phyloP scores from a whole-genome alignment of 2,113 vertebrate species.

The Cynopterus brachyotis region DNA sequence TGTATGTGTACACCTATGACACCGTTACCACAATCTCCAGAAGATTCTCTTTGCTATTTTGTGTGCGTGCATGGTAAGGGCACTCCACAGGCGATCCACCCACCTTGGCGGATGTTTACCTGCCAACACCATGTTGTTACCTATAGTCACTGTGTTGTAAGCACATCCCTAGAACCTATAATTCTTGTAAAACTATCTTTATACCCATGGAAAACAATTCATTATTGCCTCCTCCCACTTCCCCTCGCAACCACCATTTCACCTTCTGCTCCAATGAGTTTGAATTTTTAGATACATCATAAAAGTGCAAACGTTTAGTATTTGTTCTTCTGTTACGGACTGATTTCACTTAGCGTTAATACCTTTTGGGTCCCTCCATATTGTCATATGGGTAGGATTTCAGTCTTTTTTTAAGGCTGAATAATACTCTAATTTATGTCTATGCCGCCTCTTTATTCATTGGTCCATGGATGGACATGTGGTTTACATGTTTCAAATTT shows the following conservation, averaged over 20 bases:
- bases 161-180: not conserved
- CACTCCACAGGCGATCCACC: not conserved
- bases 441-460: not conserved
- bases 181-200: not conserved
- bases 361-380: not conserved
- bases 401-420: not conserved
- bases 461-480: not conserved
- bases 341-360: not conserved
- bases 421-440: not conserved
- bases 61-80: not conserved
- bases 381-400: not conserved
- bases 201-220: not conserved
- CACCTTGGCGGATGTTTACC: not conserved
- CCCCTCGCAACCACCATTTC: not conserved
- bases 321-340: not conserved
- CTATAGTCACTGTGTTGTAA: not conserved
- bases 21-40: not conserved
- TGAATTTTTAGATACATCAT: not conserved
- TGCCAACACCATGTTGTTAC: not conserved
- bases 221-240: not conserved
- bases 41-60: not conserved
- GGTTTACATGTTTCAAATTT: not conserved
- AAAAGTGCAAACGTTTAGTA: not conserved
- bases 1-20: not conserved
- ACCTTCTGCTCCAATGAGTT: not conserved